phyloP scores from a whole-genome alignment of 2,888 invertebrate genomes.

The Torymus tubicola region DNA sequence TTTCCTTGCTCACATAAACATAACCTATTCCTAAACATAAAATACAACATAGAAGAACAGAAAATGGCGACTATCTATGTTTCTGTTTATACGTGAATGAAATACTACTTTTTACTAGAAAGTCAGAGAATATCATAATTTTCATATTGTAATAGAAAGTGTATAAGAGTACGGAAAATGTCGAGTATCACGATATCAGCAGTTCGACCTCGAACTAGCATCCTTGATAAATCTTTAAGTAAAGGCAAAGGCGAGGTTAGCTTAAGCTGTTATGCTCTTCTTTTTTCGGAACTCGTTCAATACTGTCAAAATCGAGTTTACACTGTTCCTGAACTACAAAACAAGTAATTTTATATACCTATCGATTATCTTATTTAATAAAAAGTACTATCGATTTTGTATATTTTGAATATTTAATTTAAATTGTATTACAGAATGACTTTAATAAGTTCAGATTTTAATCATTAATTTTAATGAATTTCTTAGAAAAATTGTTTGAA shows the following conservation, averaged over 20 bases:
- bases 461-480: background rate
- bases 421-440: background rate
- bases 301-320: conserved; percentile 98
- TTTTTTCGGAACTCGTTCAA: conserved; percentile 98
- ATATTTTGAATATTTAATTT: conserved; percentile 16
- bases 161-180: conserved; percentile 58
- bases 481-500: background rate
- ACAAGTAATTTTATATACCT: conserved; percentile 81
- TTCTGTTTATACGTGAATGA: too few species aligned
- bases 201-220: conserved; percentile 84
- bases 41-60: too few species aligned
- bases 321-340: conserved; percentile 96
- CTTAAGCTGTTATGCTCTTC: conserved; percentile 92
- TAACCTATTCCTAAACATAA: too few species aligned
- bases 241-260: conserved; percentile 96
- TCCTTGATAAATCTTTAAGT: conserved; percentile 93
- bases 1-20: too few species aligned
- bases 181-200: conserved; percentile 72
- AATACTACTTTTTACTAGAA: too few species aligned
- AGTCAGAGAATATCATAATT: too few species aligned
- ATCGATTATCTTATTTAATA: too few species aligned
- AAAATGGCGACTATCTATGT: too few species aligned
- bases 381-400: conserved; percentile 3
- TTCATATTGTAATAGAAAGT: background rate
- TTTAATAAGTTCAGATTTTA: too few species aligned